Percentiles rank a stretch among this genome's conserved stretches.
Conservation (phyloP, 2,113 vertebrate species). For the Willisornis vidua region DNA sequence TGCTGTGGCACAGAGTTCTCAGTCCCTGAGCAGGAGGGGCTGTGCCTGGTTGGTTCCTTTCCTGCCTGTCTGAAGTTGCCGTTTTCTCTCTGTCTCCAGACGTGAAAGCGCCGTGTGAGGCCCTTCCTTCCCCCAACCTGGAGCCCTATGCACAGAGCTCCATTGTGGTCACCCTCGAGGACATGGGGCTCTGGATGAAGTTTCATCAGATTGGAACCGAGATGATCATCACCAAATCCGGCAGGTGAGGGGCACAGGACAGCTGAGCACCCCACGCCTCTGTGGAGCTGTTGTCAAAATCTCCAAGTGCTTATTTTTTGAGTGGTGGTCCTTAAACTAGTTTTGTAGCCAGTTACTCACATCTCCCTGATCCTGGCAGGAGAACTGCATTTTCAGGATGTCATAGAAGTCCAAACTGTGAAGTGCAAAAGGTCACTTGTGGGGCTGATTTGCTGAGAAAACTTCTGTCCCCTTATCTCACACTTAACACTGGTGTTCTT, state of each 20-base stretch:
- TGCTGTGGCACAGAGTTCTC: not conserved
- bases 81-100: slow-evolving; percentile 47
- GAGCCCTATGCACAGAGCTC: slow-evolving; percentile 78
- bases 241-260: slow-evolving; percentile 75
- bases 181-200: slow-evolving; percentile 85
- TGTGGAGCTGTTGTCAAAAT: not conserved
- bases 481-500: not conserved
- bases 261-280: not conserved
- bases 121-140: slow-evolving; percentile 57
- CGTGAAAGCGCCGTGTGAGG: slow-evolving; percentile 76
- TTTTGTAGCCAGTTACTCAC: not conserved
- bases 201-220: slow-evolving; percentile 88
- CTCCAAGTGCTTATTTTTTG: not conserved
- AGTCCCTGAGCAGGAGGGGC: not conserved
- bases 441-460: not conserved
- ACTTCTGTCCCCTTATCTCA: not conserved
- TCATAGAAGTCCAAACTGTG: not conserved
- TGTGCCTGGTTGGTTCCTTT: not conserved
- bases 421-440: not conserved
- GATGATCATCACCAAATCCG: slow-evolving; percentile 94
- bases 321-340: not conserved
- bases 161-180: slow-evolving; percentile 83
- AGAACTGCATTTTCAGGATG: not conserved
- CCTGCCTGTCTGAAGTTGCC: not conserved
- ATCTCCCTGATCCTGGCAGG: not conserved